Evolutionary conservation across 2,888 invertebrate species (phyloP).

Genomic region (Microctonus aethiopoides): DNA sequence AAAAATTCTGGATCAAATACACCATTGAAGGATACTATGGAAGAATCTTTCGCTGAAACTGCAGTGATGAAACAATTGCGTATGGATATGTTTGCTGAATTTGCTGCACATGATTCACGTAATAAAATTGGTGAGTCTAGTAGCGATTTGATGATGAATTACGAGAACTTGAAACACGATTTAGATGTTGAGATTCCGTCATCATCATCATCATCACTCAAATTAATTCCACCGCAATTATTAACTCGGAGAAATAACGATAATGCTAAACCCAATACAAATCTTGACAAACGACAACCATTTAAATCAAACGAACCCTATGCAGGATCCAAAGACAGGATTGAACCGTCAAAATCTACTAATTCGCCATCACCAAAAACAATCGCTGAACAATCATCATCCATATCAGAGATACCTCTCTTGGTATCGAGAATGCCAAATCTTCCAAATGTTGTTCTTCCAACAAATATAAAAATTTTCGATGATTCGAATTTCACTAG

Average conservation of each 20-base stretch:
- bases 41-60: conserved; percentile 39
- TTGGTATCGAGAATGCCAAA: background rate
- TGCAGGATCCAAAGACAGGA: background rate
- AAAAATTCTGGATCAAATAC: background rate
- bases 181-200: conserved; percentile 37
- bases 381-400: background rate
- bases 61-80: conserved; percentile 37
- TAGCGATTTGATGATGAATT: background rate
- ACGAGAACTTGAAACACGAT: conserved; percentile 33
- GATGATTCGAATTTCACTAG: background rate
- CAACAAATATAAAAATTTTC: background rate
- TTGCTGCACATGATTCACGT: conserved; percentile 35
- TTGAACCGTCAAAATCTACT: background rate
- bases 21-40: conserved; percentile 11
- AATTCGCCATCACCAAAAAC: background rate
- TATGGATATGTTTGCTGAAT: conserved; percentile 55
- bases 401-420: background rate
- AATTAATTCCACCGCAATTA: conserved; percentile 58
- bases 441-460: background rate
- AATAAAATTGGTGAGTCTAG: conserved; percentile 22
- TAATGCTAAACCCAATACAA: conserved; percentile 24
- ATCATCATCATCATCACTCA: conserved; percentile 44
- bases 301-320: background rate
- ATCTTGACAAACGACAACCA: background rate
- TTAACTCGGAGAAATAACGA: conserved; percentile 45